Conservation (phyloP, 2,113 vertebrate species). For the Oncorhynchus mykiss region DNA sequence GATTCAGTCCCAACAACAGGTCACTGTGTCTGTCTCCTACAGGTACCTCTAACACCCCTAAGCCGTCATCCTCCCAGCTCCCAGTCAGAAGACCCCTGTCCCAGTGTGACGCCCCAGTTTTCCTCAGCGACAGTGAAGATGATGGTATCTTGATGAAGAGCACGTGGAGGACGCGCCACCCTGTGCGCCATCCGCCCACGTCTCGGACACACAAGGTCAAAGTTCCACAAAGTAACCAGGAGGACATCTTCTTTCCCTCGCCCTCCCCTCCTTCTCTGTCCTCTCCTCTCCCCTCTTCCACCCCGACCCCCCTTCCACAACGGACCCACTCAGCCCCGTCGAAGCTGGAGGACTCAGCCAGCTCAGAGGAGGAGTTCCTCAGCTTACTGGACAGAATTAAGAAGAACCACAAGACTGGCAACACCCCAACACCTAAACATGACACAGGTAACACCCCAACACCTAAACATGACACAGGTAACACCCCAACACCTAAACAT, state of each 20-base stretch:
- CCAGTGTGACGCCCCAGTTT: slow-evolving; percentile 62
- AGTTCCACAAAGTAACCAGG: slow-evolving; percentile 3
- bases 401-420: slow-evolving; percentile 50
- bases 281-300: not conserved
- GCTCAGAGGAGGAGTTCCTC: slow-evolving; percentile 80
- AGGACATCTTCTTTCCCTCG: not conserved
- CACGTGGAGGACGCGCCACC: slow-evolving; percentile 67
- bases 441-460: too few species aligned
- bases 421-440: slow-evolving; percentile 19
- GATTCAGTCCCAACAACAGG: too few species aligned
- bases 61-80: slow-evolving; percentile 38
- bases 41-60: slow-evolving; percentile 50
- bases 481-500: too few species aligned
- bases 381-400: slow-evolving; percentile 79
- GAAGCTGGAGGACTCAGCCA: slow-evolving; percentile 53
- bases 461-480: too few species aligned
- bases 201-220: slow-evolving; percentile 11
- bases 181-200: slow-evolving; percentile 14
- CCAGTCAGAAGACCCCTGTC: slow-evolving; percentile 43
- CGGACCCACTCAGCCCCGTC: slow-evolving; percentile 42
- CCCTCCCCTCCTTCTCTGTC: slow-evolving; percentile 10
- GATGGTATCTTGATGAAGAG: slow-evolving; percentile 68
- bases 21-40: not conserved
- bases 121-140: slow-evolving; percentile 75
- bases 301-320: slow-evolving; percentile 20